Base-by-base conservation (phyloP, 2,113 vertebrate species). In the Rattus rattus region DNA sequence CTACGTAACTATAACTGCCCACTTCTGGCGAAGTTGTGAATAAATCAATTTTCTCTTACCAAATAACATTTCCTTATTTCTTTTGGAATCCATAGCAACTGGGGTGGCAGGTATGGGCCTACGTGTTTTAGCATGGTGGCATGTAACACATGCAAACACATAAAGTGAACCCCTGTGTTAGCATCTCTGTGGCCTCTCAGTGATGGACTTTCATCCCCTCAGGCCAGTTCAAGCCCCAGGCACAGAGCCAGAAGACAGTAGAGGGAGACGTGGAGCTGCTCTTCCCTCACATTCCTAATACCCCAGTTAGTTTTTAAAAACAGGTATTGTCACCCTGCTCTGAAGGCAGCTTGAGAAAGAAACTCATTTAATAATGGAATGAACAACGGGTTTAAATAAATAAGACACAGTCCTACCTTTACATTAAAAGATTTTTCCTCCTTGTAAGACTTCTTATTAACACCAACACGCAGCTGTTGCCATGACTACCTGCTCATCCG, bases 401-500 rank as follows among this genome's bases (percentile, higher is more conserved):
- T 96, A 97, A 91, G 80, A 70, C 65, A 81, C 67, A 97, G 73
- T 76, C 89, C 96, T 97, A 92, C 47, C 97, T 98, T 95, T 81
- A 52, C 63, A 88, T 96, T 70, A 97, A 85, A 97, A 97, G 84
- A 79, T 47, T 94, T 97, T 47, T 97, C 73, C 43, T 97, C 91
- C 88, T 97, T 84, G 94, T 84, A 95, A 5, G 7, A 61, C 56
- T 94, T 93, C 92, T 94, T 65, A 0, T 49, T 77, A 70, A 96
- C 85, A 95, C 14, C 91, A 97, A 75, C 20, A 19, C 20, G 84
- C 79, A 75, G 91, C 77, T 90, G 97, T 98, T 97, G 79, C 97
- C 97, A 97, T 97, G 95, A 93, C 94, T 97, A 98, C 97, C 14
- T 94, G 75, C 95, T 98, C 96, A 94, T 97, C 94, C 95, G 73